Conservation (phyloP, 2,113 vertebrate genomes). For the Charina bottae region DNA sequence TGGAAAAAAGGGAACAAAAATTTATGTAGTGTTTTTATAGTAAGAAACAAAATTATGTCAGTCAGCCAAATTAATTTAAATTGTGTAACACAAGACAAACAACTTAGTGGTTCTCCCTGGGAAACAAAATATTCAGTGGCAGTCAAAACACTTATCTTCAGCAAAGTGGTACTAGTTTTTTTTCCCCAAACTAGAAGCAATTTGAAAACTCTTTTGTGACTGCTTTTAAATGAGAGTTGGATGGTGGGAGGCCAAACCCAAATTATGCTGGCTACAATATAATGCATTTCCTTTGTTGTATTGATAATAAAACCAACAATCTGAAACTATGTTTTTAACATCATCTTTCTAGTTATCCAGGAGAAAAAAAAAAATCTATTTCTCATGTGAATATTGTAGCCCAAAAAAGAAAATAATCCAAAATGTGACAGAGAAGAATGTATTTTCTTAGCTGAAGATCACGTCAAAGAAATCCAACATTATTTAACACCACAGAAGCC, state of each 20-base stretch:
- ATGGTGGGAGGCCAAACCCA: slow-evolving; percentile 17
- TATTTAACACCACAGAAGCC: background rate
- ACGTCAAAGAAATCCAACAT: background rate
- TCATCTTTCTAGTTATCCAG: background rate
- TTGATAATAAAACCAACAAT: background rate
- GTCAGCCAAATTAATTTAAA: slow-evolving; percentile 4
- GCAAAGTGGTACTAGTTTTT: background rate
- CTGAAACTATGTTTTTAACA: background rate
- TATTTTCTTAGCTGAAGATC: background rate
- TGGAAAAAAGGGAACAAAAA: background rate
- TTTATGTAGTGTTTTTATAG: background rate
- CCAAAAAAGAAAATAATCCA: background rate
- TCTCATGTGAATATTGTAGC: background rate
- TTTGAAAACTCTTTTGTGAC: slow-evolving; percentile 22
- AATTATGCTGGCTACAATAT: slow-evolving; percentile 2
- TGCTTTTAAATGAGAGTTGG: background rate
- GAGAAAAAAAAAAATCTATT: fast-evolving
- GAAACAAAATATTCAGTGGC: background rate
- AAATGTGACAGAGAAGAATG: background rate
- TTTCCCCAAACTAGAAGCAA: slow-evolving; percentile 9
- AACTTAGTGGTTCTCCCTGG: slow-evolving; percentile 4
- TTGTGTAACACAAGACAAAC: background rate
- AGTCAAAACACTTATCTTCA: slow-evolving; percentile 30
- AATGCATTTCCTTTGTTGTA: slow-evolving; percentile 5
- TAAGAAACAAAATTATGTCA: background rate